These are phyloP conservation scores for Oxycera nigricornis DNA, from an alignment of 2,888 invertebrate species.

Conservation along the genomic window DNA sequence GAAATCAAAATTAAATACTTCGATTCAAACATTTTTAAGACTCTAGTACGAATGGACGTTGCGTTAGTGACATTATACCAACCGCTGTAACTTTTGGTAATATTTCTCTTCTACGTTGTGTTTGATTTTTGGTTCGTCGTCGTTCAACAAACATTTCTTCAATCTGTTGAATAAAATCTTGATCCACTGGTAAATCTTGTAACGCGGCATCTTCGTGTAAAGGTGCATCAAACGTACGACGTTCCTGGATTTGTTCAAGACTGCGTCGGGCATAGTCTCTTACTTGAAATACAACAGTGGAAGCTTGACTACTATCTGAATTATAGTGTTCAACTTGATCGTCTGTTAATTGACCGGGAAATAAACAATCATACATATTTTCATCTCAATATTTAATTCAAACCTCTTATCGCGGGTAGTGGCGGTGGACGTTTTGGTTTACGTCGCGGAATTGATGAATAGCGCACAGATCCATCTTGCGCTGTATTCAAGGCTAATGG, in stretches of 20 bases:
- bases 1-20: too few relatives aligned
- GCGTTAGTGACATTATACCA: too few relatives aligned
- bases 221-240: not conserved
- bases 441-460: not conserved
- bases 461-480: not conserved
- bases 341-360: not conserved
- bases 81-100: not conserved
- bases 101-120: not conserved
- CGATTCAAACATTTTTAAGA: too few relatives aligned
- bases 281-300: not conserved
- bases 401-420: not conserved
- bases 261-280: not conserved
- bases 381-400: not conserved
- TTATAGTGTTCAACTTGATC: not conserved
- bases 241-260: not conserved
- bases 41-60: too few relatives aligned
- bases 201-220: not conserved
- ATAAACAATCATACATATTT: not conserved
- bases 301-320: not conserved
- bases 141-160: not conserved
- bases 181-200: not conserved
- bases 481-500: not conserved
- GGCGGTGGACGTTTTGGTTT: not conserved
- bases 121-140: not conserved
- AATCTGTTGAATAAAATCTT: not conserved